Base-by-base conservation (phyloP, 2,797 vertebrate genomes). In the Xiphophorus birchmanni region DNA sequence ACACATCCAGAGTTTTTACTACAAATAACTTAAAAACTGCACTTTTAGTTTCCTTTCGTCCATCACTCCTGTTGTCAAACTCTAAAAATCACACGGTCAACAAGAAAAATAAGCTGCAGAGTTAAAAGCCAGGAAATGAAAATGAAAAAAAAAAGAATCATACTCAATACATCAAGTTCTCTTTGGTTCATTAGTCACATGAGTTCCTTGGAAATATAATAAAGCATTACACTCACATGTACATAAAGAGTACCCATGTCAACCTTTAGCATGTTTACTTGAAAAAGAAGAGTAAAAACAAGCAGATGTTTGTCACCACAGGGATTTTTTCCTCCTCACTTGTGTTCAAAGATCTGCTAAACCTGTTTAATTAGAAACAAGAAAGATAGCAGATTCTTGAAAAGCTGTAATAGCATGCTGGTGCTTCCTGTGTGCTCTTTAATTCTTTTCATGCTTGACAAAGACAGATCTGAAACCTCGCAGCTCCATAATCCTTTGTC, bases 291-390 rank as follows among this genome's bases (percentile, higher is more conserved):
- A 73, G 69, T 67, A 45, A 76, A 67, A 65, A 54, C 76, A 83
- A 29, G 78, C 63, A 73, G 78, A 63, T 81, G 21, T 83, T 82
- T 82, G 82, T 83, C 80, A 67, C 78, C 1, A 37, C 74, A 23
- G 32, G 56, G 9, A 35, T 71, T 50, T 32, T 2, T 7, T 76
- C n/a, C 40, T 56, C 74, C 69, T 78, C 32, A 23, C 42, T 47
- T 58, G 67, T 72, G 79, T 82, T 88, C 78, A 88, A 86, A 90
- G 81, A 79, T 23, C 56, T 65, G 84, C 67, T 83, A 80, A 90
- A 91, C 90, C 85, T 79, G 75, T 83, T 77, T 84, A 80, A 88
- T 84, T 90, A 86, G 89, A 88, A 87, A 89, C 84, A 75, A 82
- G 42, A 92, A 83, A 74, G 32, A 80, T 45, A 82, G 76, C 42